A percentile compares a stretch with the other conserved stretches of the same genome.
Evolutionary conservation across 2,888 invertebrate species (phyloP).

Genomic region (Scelioninae gen. 1): DNA sequence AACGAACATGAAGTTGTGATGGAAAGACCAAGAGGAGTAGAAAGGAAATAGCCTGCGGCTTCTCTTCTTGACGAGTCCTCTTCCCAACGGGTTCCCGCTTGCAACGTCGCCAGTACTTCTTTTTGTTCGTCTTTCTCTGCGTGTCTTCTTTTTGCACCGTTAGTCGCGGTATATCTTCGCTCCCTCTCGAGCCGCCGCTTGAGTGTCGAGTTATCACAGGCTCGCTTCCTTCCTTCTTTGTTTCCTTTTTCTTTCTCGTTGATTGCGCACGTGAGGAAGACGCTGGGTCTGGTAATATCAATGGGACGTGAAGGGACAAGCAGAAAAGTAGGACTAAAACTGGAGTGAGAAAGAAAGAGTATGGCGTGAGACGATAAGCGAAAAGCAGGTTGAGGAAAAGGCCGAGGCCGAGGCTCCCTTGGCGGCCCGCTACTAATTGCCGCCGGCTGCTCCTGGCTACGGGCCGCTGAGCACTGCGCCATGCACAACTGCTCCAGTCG

Average conservation of each 20-base stretch:
- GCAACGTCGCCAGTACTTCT: conserved; percentile 69
- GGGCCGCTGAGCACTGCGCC: conserved; percentile 82
- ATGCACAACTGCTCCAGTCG: conserved; percentile 78
- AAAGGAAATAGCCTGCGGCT: conserved; percentile 83
- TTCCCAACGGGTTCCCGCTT: conserved; percentile 66
- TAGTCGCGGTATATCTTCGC: no score
- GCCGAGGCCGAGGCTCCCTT: conserved; percentile 77
- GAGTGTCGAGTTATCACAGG: conserved; percentile 43
- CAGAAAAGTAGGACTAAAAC: conserved; percentile 42
- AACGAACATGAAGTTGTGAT: conserved; percentile 69
- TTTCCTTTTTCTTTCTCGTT: conserved; percentile 67
- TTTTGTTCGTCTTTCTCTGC: conserved; percentile 77
- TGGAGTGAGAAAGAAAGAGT: conserved; percentile 68
- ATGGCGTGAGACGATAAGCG: conserved; percentile 73
- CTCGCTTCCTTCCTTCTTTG: conserved; percentile 65
- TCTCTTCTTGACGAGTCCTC: conserved; percentile 75
- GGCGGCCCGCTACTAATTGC: conserved; percentile 76
- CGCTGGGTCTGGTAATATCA: conserved; percentile 7
- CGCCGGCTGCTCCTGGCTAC: conserved; percentile 83
- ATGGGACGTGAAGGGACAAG: neutral
- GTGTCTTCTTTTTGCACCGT: no score
- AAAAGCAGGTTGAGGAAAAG: conserved; percentile 76
- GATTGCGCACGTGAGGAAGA: conserved; percentile 74
- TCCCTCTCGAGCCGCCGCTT: conserved; percentile 73
- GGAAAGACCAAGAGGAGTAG: conserved; percentile 15